A percentile compares a stretch with the other conserved stretches of the same genome.
Conservation (phyloP, 2,113 vertebrate genomes). For the Lutjanus erythropterus region DNA sequence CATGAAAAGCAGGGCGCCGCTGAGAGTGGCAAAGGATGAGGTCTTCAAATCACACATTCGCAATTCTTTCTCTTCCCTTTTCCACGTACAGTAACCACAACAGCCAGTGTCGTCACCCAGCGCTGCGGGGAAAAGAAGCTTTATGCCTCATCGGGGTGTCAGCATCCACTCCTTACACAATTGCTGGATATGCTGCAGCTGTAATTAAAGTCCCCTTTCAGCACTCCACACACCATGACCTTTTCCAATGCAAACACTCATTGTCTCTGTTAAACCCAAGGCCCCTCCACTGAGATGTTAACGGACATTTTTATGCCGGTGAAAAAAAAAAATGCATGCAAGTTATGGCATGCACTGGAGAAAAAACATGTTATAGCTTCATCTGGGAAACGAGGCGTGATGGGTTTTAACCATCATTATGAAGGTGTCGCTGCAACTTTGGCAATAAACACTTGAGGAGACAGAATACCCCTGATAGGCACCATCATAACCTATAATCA, state of each 20-base stretch:
- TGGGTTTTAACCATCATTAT: slow-evolving; percentile 35
- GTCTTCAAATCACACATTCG: slow-evolving; percentile 42
- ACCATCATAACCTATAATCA: slow-evolving; percentile 76
- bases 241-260: slow-evolving; percentile 76
- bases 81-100: neutral
- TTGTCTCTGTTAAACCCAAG: slow-evolving; percentile 62
- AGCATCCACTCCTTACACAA: slow-evolving; percentile 59
- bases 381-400: slow-evolving; percentile 21
- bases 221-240: slow-evolving; percentile 67
- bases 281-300: slow-evolving; percentile 44
- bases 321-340: slow-evolving; percentile 48
- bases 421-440: slow-evolving; percentile 47
- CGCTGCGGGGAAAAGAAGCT: slow-evolving; percentile 38
- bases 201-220: slow-evolving; percentile 75
- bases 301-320: slow-evolving; percentile 45
- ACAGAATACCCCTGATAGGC: slow-evolving; percentile 63
- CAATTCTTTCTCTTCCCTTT: slow-evolving; percentile 30
- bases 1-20: slow-evolving; percentile 60
- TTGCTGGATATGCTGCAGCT: slow-evolving; percentile 64
- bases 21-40: slow-evolving; percentile 47
- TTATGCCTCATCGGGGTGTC: slow-evolving; percentile 51
- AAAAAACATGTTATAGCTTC: slow-evolving; percentile 9
- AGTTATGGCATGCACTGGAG: neutral
- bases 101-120: slow-evolving; percentile 41
- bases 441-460: slow-evolving; percentile 56